Conservation (phyloP, 2,888 invertebrate species). For the Eurytoma adleriae region DNA sequence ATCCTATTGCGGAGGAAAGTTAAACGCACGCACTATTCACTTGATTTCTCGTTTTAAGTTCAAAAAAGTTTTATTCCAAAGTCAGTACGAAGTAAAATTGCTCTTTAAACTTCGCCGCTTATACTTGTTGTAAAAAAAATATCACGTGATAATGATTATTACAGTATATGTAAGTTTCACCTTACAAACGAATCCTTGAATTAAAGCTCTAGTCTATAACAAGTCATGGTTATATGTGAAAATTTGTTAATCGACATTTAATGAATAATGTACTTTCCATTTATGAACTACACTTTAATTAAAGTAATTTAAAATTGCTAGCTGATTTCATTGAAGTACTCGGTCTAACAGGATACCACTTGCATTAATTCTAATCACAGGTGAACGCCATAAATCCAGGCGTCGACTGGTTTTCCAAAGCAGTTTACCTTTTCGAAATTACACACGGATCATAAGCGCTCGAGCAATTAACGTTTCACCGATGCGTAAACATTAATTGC, state of each 20-base stretch:
- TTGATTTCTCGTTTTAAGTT: background rate
- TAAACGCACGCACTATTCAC: background rate
- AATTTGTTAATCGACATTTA: too few species aligned
- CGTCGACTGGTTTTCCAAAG: constrained; percentile 63
- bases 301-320: background rate
- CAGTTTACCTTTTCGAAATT: constrained; percentile 52
- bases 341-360: constrained; percentile 62
- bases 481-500: constrained; percentile 64
- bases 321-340: constrained; percentile 40
- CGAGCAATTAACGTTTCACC: constrained; percentile 67
- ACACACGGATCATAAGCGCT: constrained; percentile 64
- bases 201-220: too few species aligned
- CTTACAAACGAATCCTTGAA: too few species aligned
- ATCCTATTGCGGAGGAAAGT: constrained; percentile 7
- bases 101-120: too few species aligned
- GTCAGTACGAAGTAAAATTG: too few species aligned
- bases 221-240: too few species aligned
- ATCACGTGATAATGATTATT: too few species aligned
- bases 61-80: too few species aligned
- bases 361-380: constrained; percentile 51
- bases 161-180: too few species aligned
- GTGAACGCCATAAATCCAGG: constrained; percentile 63
- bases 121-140: too few species aligned
- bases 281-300: too few species aligned
- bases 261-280: too few species aligned